Conservation (phyloP, 2,888 invertebrate species). For the Acleris literana region DNA sequence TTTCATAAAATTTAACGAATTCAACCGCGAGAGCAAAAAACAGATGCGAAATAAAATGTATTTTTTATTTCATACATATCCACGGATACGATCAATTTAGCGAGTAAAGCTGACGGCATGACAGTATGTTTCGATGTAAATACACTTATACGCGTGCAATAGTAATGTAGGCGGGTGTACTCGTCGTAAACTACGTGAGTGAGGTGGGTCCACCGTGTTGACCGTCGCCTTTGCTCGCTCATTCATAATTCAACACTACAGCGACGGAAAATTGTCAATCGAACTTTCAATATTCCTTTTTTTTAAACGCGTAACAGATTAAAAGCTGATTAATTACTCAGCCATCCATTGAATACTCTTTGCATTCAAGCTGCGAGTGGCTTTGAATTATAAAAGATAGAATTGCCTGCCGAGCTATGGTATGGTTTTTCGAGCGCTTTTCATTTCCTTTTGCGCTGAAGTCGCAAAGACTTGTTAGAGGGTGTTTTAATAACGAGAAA, state of each 20-base stretch:
- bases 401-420: background rate
- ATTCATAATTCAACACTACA: conserved; percentile 32
- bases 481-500: conserved; percentile 1
- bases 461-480: background rate
- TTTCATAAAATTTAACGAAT: too few species aligned
- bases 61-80: conserved; percentile 14
- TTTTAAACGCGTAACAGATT: background rate
- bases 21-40: background rate
- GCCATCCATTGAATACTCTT: conserved; percentile 11
- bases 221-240: conserved; percentile 21
- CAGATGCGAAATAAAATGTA: conserved; percentile 5
- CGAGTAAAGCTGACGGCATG: conserved; percentile 19
- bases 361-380: conserved; percentile 7
- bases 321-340: conserved; percentile 20
- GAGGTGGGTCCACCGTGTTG: conserved; percentile 25
- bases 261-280: conserved; percentile 7
- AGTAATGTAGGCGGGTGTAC: conserved; percentile 11
- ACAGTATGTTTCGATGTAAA: conserved; percentile 21
- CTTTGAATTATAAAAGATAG: conserved; percentile 10
- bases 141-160: conserved; percentile 8
- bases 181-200: conserved; percentile 32
- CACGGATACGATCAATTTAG: conserved; percentile 18
- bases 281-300: conserved; percentile 10
- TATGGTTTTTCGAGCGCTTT: conserved; percentile 1
- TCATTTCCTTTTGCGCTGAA: conserved; percentile 15